Evolutionary conservation across 2,888 invertebrate species (phyloP), one percentile per base, ranked within the genome.

Genomic region (Callimorpha dominula): DNA sequence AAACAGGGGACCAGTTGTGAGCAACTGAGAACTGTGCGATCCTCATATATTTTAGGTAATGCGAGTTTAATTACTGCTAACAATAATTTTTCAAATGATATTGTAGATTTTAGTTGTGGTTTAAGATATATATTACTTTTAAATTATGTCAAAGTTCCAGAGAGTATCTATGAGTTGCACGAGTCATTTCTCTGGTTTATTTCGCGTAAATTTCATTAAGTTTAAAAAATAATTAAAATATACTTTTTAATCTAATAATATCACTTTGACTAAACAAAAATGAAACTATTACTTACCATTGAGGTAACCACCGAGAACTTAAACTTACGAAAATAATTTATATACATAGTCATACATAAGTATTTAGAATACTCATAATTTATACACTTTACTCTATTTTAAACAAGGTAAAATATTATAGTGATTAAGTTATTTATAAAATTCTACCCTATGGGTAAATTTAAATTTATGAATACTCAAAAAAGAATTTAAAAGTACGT

Each of bases 21-120:
- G 31, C 68, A 78, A 74, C 79, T n/a, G n/a, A n/a, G n/a, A 87
- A 89, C 86, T 88, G 31, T 88, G 83, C 82, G 81, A 86, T 83
- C 80, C 84, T 87, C 88, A 88, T 88, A 91, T 92, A 91, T 92
- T 92, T 92, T 90, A 91, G 89, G 88, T 91, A 91, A 92, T 92
- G 90, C 78, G 88, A 92, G 87, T 92, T 92, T 92, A 90, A 92
- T 92, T 90, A 88, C 86, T 77, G 69, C 70, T 81, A 65, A 77
- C 73, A 79, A 78, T 11, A 75, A 31, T 2, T 31, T 69, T 68
- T 85, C 76, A 70, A 81, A 77, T 73, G 70, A 72, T 54, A 70
- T 66, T 71, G 62, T 52, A 52, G 46, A 70, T 63, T 67, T 66
- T 70, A 43, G 9, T 66, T 31, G 31, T 31, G 31, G 31, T 31